Evolutionary conservation across 1,140 invertebrate genomes (phyloP), one percentile per base, ranked within the genome.

Genomic region (Drosophila santomea): DNA sequence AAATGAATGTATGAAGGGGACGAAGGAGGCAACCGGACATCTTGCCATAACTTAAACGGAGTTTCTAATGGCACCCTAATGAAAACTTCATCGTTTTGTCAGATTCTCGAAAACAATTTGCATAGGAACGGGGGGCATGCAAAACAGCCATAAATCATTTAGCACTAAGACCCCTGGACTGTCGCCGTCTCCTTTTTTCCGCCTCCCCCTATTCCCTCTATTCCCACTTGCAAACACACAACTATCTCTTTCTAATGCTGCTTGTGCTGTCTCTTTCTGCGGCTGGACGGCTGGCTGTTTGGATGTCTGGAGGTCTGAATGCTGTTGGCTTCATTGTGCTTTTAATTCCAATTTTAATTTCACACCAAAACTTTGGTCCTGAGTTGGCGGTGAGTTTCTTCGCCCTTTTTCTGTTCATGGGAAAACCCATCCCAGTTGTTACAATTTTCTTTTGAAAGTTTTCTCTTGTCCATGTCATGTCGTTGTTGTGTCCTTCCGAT

Each of bases 341-440:
- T 76, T 86, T 88, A 88, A 88, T 86, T 83, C 51, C 66, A 82
- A 86, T 79, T 88, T 77, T 73, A 77, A 83, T 86, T 88, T 88
- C 75, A 86, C 83, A 88, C 83, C 72, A 80, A 88, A 86, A 88
- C 75, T 88, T 81, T 82, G 64, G 43, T 25, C 45, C 45, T 54
- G 51, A 50, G 57, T n/a, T 36, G 60, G 32, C 32, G 0, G 32
- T 8, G 56, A 44, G 17, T 45, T 48, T 15, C 28, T 28, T 17
- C 11, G 20, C 4, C 38, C 38, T 7, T 6, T 2, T 11, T 14
- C 17, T 38, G 15, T 39, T n/a, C n/a, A 20, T 28, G 17, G 17
- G 17, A 45, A 45, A 45, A 12, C 43, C 43, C 58, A 32, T 43
- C 2, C 36, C 43, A 11, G 75, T 61, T 82, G 74, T 71, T 63